Conservation (phyloP, 2,888 invertebrate species). For the Candidula unifasciata region DNA sequence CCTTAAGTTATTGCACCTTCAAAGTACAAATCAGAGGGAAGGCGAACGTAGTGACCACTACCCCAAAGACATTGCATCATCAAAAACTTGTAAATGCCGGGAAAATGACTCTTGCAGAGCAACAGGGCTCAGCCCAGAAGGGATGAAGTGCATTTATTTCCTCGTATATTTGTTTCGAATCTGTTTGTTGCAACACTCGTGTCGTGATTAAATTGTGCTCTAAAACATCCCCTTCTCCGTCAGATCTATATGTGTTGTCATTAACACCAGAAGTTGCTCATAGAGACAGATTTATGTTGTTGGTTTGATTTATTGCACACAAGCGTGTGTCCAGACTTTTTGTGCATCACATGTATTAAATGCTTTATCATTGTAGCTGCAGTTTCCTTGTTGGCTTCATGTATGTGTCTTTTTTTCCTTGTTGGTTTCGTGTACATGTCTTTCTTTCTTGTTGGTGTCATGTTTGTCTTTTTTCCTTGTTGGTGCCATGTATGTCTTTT, state of each 20-base stretch:
- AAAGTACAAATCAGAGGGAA: too few species aligned
- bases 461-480: too few species aligned
- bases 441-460: background rate
- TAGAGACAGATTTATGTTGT: background rate
- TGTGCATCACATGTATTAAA: slow-evolving; percentile 21
- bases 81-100: too few species aligned
- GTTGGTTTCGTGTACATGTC: too few species aligned
- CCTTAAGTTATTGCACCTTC: too few species aligned
- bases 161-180: background rate
- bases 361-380: slow-evolving; percentile 3
- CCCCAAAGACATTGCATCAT: too few species aligned
- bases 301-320: slow-evolving; percentile 12
- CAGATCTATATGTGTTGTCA: background rate
- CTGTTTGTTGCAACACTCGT: background rate
- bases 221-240: background rate
- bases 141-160: background rate
- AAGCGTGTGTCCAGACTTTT: background rate
- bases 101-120: too few species aligned
- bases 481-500: too few species aligned
- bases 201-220: background rate
- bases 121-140: background rate
- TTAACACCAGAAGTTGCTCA: background rate
- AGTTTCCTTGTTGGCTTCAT: background rate
- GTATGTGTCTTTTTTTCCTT: background rate
- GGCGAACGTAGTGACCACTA: too few species aligned